Conservation (phyloP, 2,113 vertebrate genomes). For the Phalacrocorax pelagicus region DNA sequence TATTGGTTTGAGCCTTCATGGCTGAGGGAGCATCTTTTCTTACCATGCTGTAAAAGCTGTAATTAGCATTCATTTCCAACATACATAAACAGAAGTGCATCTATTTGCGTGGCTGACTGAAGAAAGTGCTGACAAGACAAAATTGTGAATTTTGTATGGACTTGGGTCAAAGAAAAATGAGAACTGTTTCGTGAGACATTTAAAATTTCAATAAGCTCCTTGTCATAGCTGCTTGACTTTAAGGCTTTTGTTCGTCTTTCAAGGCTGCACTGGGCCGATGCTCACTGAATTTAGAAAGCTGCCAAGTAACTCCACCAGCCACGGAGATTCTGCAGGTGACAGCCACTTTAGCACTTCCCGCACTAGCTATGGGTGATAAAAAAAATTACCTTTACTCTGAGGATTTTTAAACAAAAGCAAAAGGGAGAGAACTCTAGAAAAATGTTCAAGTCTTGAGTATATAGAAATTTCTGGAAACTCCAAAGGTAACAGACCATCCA, state of each 20-base stretch:
- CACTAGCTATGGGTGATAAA: constrained; percentile 15
- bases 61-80: not conserved
- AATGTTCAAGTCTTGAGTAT: not conserved
- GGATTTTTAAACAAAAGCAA: not conserved
- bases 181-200: not conserved
- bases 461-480: not conserved
- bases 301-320: constrained; percentile 34
- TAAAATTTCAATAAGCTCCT: not conserved
- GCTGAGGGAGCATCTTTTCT: not conserved
- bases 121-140: not conserved
- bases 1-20: not conserved
- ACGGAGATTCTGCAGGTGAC: not conserved
- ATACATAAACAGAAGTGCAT: not conserved
- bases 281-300: constrained; percentile 25
- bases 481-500: not conserved
- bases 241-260: not conserved
- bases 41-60: not conserved
- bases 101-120: not conserved
- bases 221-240: not conserved
- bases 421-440: not conserved
- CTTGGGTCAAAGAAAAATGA: not conserved
- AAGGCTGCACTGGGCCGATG: not conserved
- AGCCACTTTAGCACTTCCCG: constrained; percentile 39
- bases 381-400: too few species aligned
- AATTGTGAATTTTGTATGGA: not conserved